Base-by-base conservation (phyloP, 2,888 invertebrate species). In the Cryptocephalus moraei region DNA sequence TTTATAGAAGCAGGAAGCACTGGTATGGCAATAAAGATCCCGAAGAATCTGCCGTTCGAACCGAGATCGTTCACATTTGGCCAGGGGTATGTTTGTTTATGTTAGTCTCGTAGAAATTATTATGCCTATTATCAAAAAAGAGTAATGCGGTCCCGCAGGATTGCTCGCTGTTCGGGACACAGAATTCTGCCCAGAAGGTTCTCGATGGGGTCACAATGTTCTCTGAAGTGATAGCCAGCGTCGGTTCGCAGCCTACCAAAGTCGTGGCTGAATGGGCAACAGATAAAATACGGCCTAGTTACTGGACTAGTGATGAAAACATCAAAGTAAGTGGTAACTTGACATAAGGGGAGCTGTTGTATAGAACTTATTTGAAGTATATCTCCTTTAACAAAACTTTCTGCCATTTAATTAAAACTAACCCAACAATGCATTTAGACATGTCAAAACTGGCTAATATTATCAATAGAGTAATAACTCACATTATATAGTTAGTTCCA, bases 1-100 rank as follows among this genome's bases (percentile, higher is more conserved):
- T 85, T 51, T 79, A 77, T 59, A 75, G 84, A 39, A 84, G 84
- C 58, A 75, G 87, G 22, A 81, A 88, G 62, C 83, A 82, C 65
- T 90, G 88, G 89, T 87, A 81, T 64, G 87, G 86, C 6, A 88
- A 89, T 62, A 80, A 80, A 56, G 77, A 80, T 50, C 84, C 86
- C 0, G 85, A 84, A 63, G 79, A 81, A 51, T 69, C 74, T 32
- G 81, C 81, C 9, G 83, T 86, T 10, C 70, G 79, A 48, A 74
- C 77, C 8, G 82, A 84, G 67, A 78, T 81, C 41, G 74, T 79
- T 11, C 86, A 85, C 62, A 77, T 85, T 12, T 86, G 85, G 86
- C 76, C 77, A 52, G 79, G 77, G 60, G 77, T 77, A 57, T 70
- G 70, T 65, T 46, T 39, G 22, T 43, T 36, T 36, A 13, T 31